These are phyloP conservation scores for Sciurus vulgaris DNA, from an alignment of 2,797 vertebrate species.

Conservation along the genomic window DNA sequence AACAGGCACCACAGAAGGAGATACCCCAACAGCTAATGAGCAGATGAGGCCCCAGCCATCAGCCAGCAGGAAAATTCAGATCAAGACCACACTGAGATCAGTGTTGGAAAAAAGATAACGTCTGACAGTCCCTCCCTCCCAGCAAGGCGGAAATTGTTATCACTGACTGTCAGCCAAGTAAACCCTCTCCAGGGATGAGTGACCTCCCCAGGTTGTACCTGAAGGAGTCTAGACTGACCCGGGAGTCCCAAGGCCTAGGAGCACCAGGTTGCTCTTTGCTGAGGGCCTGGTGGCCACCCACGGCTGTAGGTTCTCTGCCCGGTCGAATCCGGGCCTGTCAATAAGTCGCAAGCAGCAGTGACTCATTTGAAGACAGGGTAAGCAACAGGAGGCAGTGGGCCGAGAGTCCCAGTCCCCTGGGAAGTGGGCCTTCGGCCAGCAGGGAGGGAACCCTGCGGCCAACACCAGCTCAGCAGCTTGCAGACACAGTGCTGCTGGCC, in stretches of 20 bases:
- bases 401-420: slow-evolving; percentile 79
- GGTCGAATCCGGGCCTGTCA: slow-evolving; percentile 15
- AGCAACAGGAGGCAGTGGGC: slow-evolving; percentile 76
- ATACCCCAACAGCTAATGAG: neutral
- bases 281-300: neutral
- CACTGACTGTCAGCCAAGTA: neutral
- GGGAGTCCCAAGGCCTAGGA: neutral
- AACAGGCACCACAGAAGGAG: neutral
- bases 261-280: neutral
- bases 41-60: neutral
- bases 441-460: slow-evolving; percentile 64
- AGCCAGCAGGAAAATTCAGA: neutral
- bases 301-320: neutral
- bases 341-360: slow-evolving; percentile 65
- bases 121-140: neutral
- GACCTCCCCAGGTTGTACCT: neutral
- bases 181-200: neutral
- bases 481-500: slow-evolving; percentile 70
- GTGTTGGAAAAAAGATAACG: neutral
- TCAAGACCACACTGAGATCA: neutral
- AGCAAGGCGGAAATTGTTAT: neutral
- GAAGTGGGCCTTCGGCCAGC: slow-evolving; percentile 63
- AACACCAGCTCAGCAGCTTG: slow-evolving; percentile 67
- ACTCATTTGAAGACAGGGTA: slow-evolving; percentile 79
- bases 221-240: slow-evolving; percentile 1